Evolutionary conservation across 2,888 invertebrate genomes (phyloP).

Genomic region (Cerceris ruficornis): DNA sequence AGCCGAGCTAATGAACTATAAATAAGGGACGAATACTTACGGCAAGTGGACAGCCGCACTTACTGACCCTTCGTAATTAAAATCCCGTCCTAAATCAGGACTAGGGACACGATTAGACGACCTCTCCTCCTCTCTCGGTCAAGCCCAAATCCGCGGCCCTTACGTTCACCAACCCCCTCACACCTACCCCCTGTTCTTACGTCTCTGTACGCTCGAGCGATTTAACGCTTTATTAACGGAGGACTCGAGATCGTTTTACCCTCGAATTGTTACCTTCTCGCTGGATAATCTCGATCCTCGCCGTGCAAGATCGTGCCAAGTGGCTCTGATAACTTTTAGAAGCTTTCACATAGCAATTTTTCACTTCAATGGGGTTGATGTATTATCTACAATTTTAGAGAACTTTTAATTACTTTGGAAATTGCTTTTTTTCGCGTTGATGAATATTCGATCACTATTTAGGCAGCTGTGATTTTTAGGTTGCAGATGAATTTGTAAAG

Average conservation of each 20-base stretch:
- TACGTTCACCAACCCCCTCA: constrained; percentile 43
- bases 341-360: too few relatives aligned
- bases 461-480: too few relatives aligned
- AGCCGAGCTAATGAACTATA: constrained; percentile 76
- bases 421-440: too few relatives aligned
- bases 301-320: background rate
- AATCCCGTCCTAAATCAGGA: constrained; percentile 79
- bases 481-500: too few relatives aligned
- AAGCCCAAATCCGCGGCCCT: constrained; percentile 66
- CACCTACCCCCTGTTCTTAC: constrained; percentile 44
- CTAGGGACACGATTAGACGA: constrained; percentile 74
- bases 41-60: constrained; percentile 68
- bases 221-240: constrained; percentile 14
- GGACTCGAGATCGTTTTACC: background rate
- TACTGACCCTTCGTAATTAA: constrained; percentile 79
- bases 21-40: constrained; percentile 73
- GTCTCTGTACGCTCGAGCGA: constrained; percentile 8
- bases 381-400: too few relatives aligned
- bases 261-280: background rate
- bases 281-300: background rate
- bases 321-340: background rate
- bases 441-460: too few relatives aligned
- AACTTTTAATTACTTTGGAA: too few relatives aligned
- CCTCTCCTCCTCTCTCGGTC: constrained; percentile 59
- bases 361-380: too few relatives aligned